A percentile compares a stretch with the other conserved stretches of the same genome.
These are phyloP conservation scores for Drosophila jambulina DNA, from an alignment of 1,140 invertebrate genomes.

Conservation along the genomic window DNA sequence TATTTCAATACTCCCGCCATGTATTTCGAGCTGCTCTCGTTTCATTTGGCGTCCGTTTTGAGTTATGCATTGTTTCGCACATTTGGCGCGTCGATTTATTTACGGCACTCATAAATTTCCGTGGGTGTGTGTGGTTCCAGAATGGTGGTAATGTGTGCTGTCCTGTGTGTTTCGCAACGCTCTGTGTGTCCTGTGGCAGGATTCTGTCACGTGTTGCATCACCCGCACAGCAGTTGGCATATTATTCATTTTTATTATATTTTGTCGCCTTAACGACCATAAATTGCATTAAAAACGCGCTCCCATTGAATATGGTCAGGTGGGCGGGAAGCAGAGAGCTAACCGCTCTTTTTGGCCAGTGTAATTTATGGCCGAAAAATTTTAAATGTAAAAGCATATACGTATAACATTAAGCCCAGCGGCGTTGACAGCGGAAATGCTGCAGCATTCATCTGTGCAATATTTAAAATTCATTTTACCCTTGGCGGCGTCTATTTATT, in stretches of 20 bases:
- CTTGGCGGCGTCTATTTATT: constrained; percentile 17
- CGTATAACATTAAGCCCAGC: constrained; percentile 26
- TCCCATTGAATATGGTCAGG: constrained; percentile 76
- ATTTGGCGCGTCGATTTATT: constrained; percentile 80
- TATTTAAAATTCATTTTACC: constrained; percentile 72
- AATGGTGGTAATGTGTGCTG: constrained; percentile 15
- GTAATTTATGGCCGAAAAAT: constrained; percentile 38
- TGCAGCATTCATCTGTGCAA: constrained; percentile 53
- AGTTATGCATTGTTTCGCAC: constrained; percentile 81
- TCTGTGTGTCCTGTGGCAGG: constrained; percentile 61
- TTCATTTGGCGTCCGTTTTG: constrained; percentile 52
- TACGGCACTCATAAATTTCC: constrained; percentile 74
- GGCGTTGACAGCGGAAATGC: constrained; percentile 51
- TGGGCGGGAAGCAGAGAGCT: constrained; percentile 31
- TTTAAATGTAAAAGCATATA: constrained; percentile 43
- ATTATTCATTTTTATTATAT: constrained; percentile 84
- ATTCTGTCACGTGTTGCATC: constrained; percentile 77
- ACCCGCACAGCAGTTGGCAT: constrained; percentile 67
- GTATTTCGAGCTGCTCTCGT: constrained; percentile 26
- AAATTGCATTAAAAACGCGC: constrained; percentile 81
- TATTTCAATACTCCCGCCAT: constrained; percentile 38
- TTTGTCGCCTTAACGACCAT: constrained; percentile 83
- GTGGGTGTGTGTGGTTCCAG: constrained; percentile 17
- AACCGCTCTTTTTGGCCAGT: constrained; percentile 16
- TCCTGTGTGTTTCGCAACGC: constrained; percentile 15